These are phyloP conservation scores for Sialis fuliginosa DNA, from an alignment of 2,888 invertebrate species.

Conservation along the genomic window DNA sequence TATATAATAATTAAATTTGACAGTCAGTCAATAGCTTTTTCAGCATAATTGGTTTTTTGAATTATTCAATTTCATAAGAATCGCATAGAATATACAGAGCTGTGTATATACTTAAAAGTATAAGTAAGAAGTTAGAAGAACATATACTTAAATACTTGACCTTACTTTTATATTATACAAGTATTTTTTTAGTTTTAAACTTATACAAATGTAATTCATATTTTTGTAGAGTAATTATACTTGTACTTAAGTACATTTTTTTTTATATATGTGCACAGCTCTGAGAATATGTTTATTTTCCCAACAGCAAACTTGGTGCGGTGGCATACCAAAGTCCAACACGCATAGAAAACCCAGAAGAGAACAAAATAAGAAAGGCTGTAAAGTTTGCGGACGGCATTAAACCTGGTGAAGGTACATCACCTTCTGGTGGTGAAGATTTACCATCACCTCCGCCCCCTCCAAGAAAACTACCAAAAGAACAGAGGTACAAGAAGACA, in stretches of 20 bases:
- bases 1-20: slow-evolving; percentile 6
- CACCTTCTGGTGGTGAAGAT: slow-evolving; percentile 38
- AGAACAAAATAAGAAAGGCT: slow-evolving; percentile 20
- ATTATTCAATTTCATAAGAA: no score
- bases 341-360: slow-evolving; percentile 2
- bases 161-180: no score
- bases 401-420: slow-evolving; percentile 37
- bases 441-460: slow-evolving; percentile 40
- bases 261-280: neutral
- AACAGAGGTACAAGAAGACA: slow-evolving; percentile 28
- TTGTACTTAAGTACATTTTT: neutral
- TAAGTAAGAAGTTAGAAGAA: no score
- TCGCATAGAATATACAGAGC: no score
- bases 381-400: slow-evolving; percentile 44
- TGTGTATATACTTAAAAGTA: no score
- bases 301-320: neutral
- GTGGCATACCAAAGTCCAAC: slow-evolving; percentile 7
- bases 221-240: no score
- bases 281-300: neutral
- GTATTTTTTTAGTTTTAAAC: no score
- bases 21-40: neutral
- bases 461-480: slow-evolving; percentile 28
- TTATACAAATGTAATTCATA: no score
- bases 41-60: no score
- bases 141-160: no score